phyloP scores from a whole-genome alignment of 1,140 invertebrate species.

The Lordiphosa clarofinis region DNA sequence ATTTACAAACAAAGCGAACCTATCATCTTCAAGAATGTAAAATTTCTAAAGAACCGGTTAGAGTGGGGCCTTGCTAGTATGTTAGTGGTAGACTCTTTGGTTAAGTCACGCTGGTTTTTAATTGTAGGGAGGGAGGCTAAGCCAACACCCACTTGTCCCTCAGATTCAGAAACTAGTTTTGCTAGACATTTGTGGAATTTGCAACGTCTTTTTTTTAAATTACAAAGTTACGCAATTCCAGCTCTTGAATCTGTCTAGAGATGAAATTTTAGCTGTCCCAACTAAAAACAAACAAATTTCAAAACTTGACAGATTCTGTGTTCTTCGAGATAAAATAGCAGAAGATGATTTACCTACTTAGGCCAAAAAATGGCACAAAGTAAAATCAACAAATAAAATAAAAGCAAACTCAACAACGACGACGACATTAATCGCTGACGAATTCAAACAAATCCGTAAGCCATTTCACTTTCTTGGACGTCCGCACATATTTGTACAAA shows the following conservation, averaged over 20 bases:
- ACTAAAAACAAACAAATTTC: conserved; percentile 11
- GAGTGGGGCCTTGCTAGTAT: not conserved
- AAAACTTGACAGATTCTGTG: too few relatives aligned
- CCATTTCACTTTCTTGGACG: conserved; percentile 63
- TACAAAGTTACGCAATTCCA: too few relatives aligned
- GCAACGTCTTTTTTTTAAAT: conserved; percentile 8
- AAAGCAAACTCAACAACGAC: not conserved
- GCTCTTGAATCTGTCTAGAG: conserved; percentile 15
- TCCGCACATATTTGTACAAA: conserved; percentile 14
- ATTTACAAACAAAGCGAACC: conserved; percentile 50
- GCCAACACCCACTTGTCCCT: conserved; percentile 15
- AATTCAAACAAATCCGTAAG: conserved; percentile 41
- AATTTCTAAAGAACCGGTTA: conserved; percentile 48
- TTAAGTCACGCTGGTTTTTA: conserved; percentile 38
- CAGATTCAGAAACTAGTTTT: not conserved
- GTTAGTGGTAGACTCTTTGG: conserved; percentile 9
- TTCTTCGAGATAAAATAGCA: not conserved
- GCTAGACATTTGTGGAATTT: conserved; percentile 4
- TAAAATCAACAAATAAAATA: not conserved
- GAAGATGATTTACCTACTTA: not conserved
- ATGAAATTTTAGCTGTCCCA: conserved; percentile 31
- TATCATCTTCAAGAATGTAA: conserved; percentile 46
- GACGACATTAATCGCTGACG: conserved; percentile 54
- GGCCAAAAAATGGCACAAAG: conserved; percentile 3
- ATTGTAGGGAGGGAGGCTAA: not conserved